Base-by-base conservation (phyloP, 2,113 vertebrate genomes). In the Spilogale gracilis region DNA sequence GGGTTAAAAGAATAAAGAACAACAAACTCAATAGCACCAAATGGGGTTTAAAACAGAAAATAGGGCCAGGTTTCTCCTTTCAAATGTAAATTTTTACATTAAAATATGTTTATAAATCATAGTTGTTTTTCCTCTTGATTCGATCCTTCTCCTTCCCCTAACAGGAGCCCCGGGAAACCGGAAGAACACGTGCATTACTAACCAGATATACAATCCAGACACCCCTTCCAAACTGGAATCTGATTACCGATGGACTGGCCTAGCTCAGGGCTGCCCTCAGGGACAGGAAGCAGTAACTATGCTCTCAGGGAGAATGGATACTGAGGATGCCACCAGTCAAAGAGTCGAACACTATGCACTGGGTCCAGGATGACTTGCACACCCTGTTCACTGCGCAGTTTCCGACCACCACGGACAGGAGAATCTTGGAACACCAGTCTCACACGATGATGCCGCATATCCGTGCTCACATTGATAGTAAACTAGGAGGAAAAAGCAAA, bases 281-380 rank as follows among this genome's bases (percentile, higher is more conserved):
- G n/a, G 20, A 76, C 30, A 8, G 87, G 60, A 25, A 94, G 76
- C 67, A 80, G 74, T 74, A 76, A 89, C 97, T 99, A 99, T 71
- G 98, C 98, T 91, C 98, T 98, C 7, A 98, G 92, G 45, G 99
- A 99, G 95, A 99, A 99, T 14, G 99, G 99, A 96, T 99, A 99
- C 98, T 99, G 99, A 0, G 99, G 99, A 97, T 99, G 99, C 99
- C 99, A 99, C 99, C 99, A 99, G 98, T 99, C 99, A 97, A 99
- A 99, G 96, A 99, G 99, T 69, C 98, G 99, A 73, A 99, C 99
- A 5, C 99, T 99, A 94, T 99, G 99, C 79, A 99, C 99, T 0
- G 99, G 99, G 98, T 99, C 99, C 98, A 99, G 98, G 80, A 99
- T 99, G 92, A 99, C 99, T 98, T 99, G 99, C 67, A 99, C 98